These are phyloP conservation scores for Phoxinus phoxinus DNA, from an alignment of 2,113 vertebrate species.

Conservation along the genomic window DNA sequence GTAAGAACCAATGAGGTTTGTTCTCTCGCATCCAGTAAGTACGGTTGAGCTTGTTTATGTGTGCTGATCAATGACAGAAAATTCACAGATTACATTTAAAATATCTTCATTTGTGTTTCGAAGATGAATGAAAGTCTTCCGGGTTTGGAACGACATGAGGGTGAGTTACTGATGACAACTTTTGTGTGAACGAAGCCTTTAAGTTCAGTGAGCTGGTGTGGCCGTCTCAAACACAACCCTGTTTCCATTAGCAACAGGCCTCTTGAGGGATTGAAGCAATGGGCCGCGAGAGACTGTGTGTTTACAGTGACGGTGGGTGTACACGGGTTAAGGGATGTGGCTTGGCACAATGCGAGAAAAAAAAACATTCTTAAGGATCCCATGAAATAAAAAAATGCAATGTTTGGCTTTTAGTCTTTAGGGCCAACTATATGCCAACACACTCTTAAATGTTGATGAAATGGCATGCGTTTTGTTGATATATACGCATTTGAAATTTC, in stretches of 20 bases:
- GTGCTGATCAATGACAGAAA: too few species aligned
- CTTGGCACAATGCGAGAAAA: neutral
- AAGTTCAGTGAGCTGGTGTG: neutral
- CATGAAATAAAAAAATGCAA: neutral
- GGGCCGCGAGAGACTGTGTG: neutral
- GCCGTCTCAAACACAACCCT: neutral
- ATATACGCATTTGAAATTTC: neutral
- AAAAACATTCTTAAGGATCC: neutral
- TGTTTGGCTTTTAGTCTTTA: neutral
- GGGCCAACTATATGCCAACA: neutral
- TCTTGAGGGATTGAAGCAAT: neutral
- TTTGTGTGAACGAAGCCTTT: too few species aligned
- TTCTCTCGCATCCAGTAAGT: too few species aligned
- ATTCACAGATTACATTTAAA: too few species aligned
- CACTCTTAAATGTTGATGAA: neutral
- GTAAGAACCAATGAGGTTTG: too few species aligned
- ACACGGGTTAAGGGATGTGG: neutral
- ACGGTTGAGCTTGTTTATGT: too few species aligned
- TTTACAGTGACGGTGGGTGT: neutral
- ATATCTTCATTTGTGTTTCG: too few species aligned
- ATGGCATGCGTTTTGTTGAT: neutral
- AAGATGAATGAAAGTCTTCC: too few species aligned
- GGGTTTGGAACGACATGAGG: too few species aligned
- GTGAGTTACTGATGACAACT: too few species aligned
- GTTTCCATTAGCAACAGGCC: slow-evolving; percentile 5